These are phyloP conservation scores for Phoebastria nigripes DNA, from an alignment of 2,797 vertebrate species.

Conservation along the genomic window DNA sequence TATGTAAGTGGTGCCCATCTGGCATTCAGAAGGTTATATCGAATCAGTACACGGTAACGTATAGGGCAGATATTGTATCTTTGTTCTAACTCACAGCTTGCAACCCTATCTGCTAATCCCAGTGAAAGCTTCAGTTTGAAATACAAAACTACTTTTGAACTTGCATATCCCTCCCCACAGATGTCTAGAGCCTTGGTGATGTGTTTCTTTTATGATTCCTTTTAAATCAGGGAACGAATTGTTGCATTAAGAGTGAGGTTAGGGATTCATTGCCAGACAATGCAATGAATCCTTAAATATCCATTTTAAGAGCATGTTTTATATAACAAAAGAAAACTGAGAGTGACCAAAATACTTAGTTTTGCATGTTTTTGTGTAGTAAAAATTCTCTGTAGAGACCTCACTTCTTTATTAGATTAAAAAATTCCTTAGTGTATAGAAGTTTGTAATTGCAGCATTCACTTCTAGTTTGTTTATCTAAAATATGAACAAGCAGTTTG, in stretches of 20 bases:
- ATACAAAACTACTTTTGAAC: slow-evolving; percentile 39
- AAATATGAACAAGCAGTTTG: background rate
- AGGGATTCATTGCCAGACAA: background rate
- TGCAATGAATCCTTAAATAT: slow-evolving; percentile 9
- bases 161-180: slow-evolving; percentile 37
- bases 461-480: background rate
- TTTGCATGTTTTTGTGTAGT: background rate
- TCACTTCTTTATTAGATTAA: background rate
- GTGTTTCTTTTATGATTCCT: slow-evolving; percentile 34
- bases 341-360: background rate
- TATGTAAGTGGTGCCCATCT: background rate
- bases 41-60: background rate
- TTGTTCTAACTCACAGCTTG: slow-evolving; percentile 56
- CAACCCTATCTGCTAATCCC: slow-evolving; percentile 28
- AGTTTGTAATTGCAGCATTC: background rate
- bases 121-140: slow-evolving; percentile 45
- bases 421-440: background rate
- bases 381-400: background rate
- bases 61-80: background rate
- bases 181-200: slow-evolving; percentile 31
- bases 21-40: background rate
- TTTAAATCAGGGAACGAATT: slow-evolving; percentile 16
- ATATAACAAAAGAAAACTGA: background rate
- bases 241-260: background rate
- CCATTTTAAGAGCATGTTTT: background rate